Base-by-base conservation (phyloP, 2,888 invertebrate species). In the Acanthosepion lycidas region DNA sequence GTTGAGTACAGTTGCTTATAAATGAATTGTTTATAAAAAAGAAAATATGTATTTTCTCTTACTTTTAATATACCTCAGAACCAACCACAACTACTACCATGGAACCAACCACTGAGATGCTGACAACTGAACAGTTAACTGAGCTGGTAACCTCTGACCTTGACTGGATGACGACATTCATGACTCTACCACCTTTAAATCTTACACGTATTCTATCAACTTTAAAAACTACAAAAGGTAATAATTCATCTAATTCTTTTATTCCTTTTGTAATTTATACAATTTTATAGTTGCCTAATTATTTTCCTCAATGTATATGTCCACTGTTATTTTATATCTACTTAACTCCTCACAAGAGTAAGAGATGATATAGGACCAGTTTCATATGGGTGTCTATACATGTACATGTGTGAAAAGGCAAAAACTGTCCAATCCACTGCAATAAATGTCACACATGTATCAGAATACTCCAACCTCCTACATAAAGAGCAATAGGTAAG, bases 111-210 rank as follows among this genome's bases (percentile, higher is more conserved):
- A 93, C 93, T 18, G 93, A 93, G 93, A 5, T 93, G 93, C 49
- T 93, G n/a, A 93, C 93, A n/a, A 93, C 93, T 18, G 93, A 93
- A 93, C 93, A 93, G 26, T 48, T 93, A n/a, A 93, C 93, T 12
- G 93, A 93, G 5, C 20, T 93, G 48, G 91, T 91, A 20, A 93
- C 93, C 93, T 93, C 93, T 93, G 93, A 93, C 49, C 93, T 93
- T 53, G 93, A 93, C 93, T 93, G 93, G 93, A 93, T 93, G 93
- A 53, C 93, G 2, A 93, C 93, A 53, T 93, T 93, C 53, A 93
- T 93, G 93, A 93, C 93, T 33, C 53, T 93, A 49, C 93, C 93
- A 49, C 93, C 93, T n/a, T 53, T 93, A 49, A 93, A 93, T 33
- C 93, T 93, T 15, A 93, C 93, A 28, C 49, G 49, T n/a, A 53